Base-by-base conservation (phyloP, 2,888 invertebrate genomes). In the Melieria crassipennis region DNA sequence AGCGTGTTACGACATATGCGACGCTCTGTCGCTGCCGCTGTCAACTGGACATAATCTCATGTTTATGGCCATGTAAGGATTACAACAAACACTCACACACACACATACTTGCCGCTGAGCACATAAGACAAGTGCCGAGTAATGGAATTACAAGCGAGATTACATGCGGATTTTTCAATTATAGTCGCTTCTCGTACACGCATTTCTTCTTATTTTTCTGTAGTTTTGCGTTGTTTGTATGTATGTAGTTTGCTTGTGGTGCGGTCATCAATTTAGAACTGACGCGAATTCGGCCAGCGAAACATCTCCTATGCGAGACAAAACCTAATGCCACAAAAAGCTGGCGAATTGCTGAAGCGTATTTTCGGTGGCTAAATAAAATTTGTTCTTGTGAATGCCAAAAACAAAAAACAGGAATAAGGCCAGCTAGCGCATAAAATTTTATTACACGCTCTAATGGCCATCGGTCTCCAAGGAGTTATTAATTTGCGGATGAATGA, bases 81-180 rank as follows among this genome's bases (percentile, higher is more conserved):
- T 69, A 69, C 60, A 50, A 65, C 42, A 47, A 48, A 46, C 57
- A 30, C 9, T 4, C 67, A 50, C 7, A 4, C 4, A 11, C n/a
- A 61, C 10, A 57, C 5, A 58, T 13, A 42, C n/a, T n/a, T 45
- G 61, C 48, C 42, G 7, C 7, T 52, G 55, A 66, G 65, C n/a
- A 62, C 45, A 62, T n/a, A 62, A 61, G 68, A 69, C 61, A 68
- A 61, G 61, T 61, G 68, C 55, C 46, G 61, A 13, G 48, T 46
- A 63, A 69, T 48, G 55, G 56, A 48, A 69, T 63, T 69, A 69
- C 63, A 56, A n/a, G 47, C 48, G 46, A 56, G 69, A 69, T 69
- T 69, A 69, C 62, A 69, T 57, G 48, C 62, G 69, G 69, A 69
- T 69, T 69, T 69, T 69, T 69, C 69, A 69, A 69, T 69, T 69